Evolutionary conservation across 2,113 vertebrate species (phyloP).

Genomic region (Elgaria multicarinata): DNA sequence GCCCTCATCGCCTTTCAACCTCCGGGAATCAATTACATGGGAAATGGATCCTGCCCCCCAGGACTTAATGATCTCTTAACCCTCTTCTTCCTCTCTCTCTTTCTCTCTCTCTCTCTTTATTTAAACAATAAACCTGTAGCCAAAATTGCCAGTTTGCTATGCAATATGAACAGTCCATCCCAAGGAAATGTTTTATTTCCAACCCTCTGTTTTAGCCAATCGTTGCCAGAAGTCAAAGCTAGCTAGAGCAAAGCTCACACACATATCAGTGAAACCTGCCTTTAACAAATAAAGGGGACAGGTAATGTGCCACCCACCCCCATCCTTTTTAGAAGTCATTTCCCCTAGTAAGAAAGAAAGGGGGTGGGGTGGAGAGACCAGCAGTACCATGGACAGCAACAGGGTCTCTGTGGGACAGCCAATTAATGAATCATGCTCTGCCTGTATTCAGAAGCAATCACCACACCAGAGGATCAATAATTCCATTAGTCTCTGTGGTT

Average conservation of each 20-base stretch:
- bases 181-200: neutral
- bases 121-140: neutral
- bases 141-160: neutral
- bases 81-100: rapidly evolving
- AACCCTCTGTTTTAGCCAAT: neutral
- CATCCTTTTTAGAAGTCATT: neutral
- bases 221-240: neutral
- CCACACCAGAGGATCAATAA: neutral
- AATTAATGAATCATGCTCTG: neutral
- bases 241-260: neutral
- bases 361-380: neutral
- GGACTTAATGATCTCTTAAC: neutral
- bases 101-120: no score
- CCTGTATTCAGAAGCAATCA: neutral
- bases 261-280: no score
- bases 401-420: neutral
- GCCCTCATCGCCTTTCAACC: conserved; percentile 37
- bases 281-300: neutral
- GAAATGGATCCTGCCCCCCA: conserved; percentile 58
- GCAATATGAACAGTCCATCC: neutral
- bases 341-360: neutral
- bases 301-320: neutral
- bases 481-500: neutral
- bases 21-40: conserved; percentile 68
- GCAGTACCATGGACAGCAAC: conserved; percentile 75